Conservation (phyloP, 2,113 vertebrate genomes). For the Cyrtonyx montezumae region DNA sequence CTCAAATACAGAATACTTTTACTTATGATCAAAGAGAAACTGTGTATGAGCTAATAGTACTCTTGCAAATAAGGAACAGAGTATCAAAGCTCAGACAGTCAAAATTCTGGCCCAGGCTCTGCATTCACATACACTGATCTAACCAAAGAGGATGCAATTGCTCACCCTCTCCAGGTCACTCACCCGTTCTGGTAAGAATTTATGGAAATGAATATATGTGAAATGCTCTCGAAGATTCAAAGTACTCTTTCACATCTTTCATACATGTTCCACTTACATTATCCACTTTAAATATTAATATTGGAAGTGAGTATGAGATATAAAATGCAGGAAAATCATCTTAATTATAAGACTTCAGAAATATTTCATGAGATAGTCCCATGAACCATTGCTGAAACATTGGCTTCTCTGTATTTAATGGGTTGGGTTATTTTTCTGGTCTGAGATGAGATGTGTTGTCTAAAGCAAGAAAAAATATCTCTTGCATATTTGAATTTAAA, state of each 20-base stretch:
- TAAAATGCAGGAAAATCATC: neutral
- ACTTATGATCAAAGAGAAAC: neutral
- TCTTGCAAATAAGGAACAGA: neutral
- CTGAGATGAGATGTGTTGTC: neutral
- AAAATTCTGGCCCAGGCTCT: neutral
- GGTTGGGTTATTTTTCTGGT: neutral
- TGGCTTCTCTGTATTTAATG: neutral
- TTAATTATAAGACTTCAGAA: neutral
- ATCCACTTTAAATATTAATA: constrained; percentile 3
- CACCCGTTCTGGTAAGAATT: neutral
- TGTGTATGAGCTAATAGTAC: neutral
- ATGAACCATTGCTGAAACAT: neutral
- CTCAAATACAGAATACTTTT: neutral
- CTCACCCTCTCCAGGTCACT: neutral
- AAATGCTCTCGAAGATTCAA: neutral
- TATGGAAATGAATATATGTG: neutral
- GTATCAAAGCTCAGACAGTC: neutral
- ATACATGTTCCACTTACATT: neutral
- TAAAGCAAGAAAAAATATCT: neutral
- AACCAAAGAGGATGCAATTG: neutral
- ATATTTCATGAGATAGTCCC: constrained; percentile 33
- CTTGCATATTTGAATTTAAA: neutral
- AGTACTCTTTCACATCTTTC: neutral
- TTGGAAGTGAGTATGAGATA: neutral
- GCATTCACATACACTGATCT: neutral